Evolutionary conservation across 2,797 vertebrate genomes (phyloP), one percentile per base, ranked within the genome.

Genomic region (Poecilia velifera): DNA sequence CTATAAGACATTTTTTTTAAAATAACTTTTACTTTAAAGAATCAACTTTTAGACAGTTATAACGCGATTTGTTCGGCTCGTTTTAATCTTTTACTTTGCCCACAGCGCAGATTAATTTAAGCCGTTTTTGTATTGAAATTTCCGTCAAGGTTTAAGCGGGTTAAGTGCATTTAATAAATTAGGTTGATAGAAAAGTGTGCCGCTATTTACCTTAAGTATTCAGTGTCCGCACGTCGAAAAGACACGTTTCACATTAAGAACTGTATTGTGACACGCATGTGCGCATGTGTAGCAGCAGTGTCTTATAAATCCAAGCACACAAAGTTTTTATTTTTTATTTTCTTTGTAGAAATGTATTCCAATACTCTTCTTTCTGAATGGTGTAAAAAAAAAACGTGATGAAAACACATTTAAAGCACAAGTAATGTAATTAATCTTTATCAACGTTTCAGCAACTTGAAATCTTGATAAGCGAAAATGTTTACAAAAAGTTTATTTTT

Each of bases 41-140:
- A 31, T 22, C 12, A 28, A 25, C 75, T 68, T 72, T 79, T 62
- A 41, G 34, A 73, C 47, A 41, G 62, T 41, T 72, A 20, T 76
- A 68, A 1, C 14, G 34, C 51, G 25, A 57, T 76, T 66, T 62
- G 46, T 80, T 31, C 25, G 51, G 76, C n/a, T 82, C 68, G 74
- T 84, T 66, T 75, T 28, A 77, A 86, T 79, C 77, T 78, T 86
- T 72, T 43, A 84, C 64, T 81, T 89, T 53, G 73, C 81, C 83
- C 62, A 90, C 86, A 91, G 34, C 7, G 49, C 79, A 91, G 89
- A 92, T 92, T 90, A 86, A 86, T 89, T 82, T 87, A 91, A 93
- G 84, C 89, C 62, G n/a, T 91, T 81, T 80, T 80, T 79, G 25
- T 77, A 43, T 13, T 75, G 73, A 80, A 76, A 83, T 87, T 87